phyloP scores from a whole-genome alignment of 2,888 invertebrate genomes.

The Melieria omissa region DNA sequence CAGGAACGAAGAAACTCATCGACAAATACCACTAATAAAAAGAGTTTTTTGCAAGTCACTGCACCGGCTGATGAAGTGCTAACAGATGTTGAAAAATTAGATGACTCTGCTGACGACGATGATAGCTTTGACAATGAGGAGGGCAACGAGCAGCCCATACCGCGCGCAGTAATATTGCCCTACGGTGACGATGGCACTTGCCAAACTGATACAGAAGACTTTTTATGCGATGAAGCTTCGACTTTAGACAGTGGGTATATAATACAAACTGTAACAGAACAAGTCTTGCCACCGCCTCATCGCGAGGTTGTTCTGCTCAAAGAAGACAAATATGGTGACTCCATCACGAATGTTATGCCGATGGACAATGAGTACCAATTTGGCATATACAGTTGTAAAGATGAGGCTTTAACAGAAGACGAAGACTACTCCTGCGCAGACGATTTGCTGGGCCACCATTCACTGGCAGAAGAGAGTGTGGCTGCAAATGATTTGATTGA shows the following conservation, averaged over 20 bases:
- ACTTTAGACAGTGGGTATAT: constrained; percentile 19
- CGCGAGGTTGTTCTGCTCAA: constrained; percentile 67
- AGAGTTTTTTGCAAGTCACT: constrained; percentile 49
- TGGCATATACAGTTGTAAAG: constrained; percentile 61
- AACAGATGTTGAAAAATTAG: constrained; percentile 69
- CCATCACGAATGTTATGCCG: constrained; percentile 67
- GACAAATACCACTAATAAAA: constrained; percentile 42
- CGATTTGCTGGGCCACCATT: constrained; percentile 47
- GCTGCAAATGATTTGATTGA: constrained; percentile 48
- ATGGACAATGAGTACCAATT: constrained; percentile 63
- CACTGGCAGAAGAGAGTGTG: constrained; percentile 44
- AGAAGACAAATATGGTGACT: constrained; percentile 65
- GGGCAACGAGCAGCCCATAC: constrained; percentile 58
- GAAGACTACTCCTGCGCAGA: constrained; percentile 63
- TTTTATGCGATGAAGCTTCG: constrained; percentile 48
- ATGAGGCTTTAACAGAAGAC: constrained; percentile 65
- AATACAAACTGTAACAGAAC: constrained; percentile 40
- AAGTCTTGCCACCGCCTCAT: constrained; percentile 64
- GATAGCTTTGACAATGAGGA: constrained; percentile 60
- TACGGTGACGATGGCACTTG: constrained; percentile 56
- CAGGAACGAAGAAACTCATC: constrained; percentile 47
- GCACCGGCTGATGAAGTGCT: constrained; percentile 60
- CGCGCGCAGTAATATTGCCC: constrained; percentile 57
- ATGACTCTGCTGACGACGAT: constrained; percentile 60
- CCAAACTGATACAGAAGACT: constrained; percentile 65